phyloP scores from a whole-genome alignment of 2,888 invertebrate genomes.

The Incurvaria masculella region DNA sequence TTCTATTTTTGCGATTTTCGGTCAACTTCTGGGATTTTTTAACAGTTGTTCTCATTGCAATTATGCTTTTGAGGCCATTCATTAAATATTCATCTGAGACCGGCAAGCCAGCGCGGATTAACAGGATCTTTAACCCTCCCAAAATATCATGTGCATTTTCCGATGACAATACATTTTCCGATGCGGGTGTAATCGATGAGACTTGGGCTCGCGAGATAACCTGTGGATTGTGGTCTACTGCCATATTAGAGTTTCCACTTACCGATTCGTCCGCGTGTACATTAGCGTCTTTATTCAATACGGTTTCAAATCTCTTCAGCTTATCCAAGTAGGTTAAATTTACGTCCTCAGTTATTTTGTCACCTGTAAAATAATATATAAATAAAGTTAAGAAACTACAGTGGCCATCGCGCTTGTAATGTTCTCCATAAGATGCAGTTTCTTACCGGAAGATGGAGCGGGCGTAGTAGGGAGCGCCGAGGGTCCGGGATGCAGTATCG shows the following conservation, averaged over 20 bases:
- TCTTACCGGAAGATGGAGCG: slow-evolving; percentile 9
- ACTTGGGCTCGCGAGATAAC: not conserved
- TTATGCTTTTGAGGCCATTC: slow-evolving; percentile 13
- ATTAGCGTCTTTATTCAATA: not conserved
- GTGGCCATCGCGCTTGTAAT: no score
- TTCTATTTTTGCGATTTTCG: not conserved
- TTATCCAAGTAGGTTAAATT: not conserved
- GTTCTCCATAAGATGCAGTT: not conserved
- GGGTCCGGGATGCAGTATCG: not conserved
- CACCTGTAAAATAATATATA: slow-evolving; percentile 6
- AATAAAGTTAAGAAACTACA: not conserved
- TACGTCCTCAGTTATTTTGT: not conserved
- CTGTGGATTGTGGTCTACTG: not conserved
- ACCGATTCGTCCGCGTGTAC: not conserved
- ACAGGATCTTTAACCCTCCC: slow-evolving; percentile 31
- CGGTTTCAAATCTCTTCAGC: not conserved
- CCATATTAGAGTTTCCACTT: not conserved
- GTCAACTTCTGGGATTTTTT: no score
- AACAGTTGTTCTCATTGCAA: not conserved
- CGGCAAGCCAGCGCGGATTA: slow-evolving; percentile 34
- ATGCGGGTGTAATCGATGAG: not conserved
- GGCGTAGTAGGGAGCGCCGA: not conserved
- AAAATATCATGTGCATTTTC: slow-evolving; percentile 7
- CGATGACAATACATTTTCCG: not conserved
- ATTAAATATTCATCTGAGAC: slow-evolving; percentile 33